Evolutionary conservation across 2,888 invertebrate genomes (phyloP).

Genomic region (Synergus gifuensis): DNA sequence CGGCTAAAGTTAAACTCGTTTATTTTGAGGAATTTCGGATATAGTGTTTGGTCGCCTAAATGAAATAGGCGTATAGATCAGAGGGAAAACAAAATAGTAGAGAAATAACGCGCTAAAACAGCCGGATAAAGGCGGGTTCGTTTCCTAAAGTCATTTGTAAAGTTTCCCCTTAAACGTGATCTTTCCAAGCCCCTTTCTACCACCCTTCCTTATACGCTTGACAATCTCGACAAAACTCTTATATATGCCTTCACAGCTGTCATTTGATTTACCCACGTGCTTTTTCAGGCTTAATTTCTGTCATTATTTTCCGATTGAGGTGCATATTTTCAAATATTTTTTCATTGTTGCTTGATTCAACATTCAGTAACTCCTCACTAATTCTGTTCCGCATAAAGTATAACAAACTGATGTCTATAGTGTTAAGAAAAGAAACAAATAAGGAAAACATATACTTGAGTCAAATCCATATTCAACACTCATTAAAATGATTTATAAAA

Average conservation of each 20-base stretch:
- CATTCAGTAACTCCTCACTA: neutral
- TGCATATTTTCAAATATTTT: slow-evolving; percentile 57
- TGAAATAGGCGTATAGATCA: slow-evolving; percentile 33
- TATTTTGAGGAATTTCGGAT: slow-evolving; percentile 48
- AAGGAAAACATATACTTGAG: neutral
- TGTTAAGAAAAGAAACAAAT: neutral
- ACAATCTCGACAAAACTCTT: slow-evolving; percentile 49
- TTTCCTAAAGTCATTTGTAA: slow-evolving; percentile 75
- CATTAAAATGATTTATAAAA: neutral
- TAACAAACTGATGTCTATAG: neutral
- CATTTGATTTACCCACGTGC: slow-evolving; percentile 41
- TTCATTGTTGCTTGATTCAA: neutral
- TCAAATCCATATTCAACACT: neutral
- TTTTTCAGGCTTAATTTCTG: slow-evolving; percentile 37
- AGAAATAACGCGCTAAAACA: slow-evolving; percentile 60
- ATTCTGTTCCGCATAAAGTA: too few relatives aligned
- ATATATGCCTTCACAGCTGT: slow-evolving; percentile 56
- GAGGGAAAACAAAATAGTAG: slow-evolving; percentile 61
- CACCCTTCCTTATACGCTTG: slow-evolving; percentile 60
- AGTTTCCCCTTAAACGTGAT: slow-evolving; percentile 70
- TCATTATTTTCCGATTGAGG: slow-evolving; percentile 3
- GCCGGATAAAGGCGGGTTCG: slow-evolving; percentile 73
- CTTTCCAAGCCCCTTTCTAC: slow-evolving; percentile 64
- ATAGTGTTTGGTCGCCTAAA: slow-evolving; percentile 49
- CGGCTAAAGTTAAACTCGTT: slow-evolving; percentile 44